phyloP scores from a whole-genome alignment of 2,113 vertebrate species.

The Sinocyclocheilus anshuiensis region DNA sequence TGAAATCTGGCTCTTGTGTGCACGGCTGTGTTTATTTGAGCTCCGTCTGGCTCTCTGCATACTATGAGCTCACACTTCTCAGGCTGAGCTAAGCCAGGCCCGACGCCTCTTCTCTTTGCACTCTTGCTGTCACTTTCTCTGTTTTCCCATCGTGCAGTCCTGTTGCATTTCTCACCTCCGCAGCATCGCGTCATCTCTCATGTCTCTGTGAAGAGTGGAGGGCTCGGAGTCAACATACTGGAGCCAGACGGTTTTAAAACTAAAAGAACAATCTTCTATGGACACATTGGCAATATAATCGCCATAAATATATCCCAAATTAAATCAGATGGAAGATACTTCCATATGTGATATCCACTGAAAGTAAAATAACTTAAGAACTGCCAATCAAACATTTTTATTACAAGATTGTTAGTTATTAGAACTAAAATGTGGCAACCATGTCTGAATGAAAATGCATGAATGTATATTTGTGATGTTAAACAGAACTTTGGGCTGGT shows the following conservation, averaged over 20 bases:
- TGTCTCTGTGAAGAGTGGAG: conserved; percentile 26
- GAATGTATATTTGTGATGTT: too few relatives aligned
- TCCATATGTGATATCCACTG: too few relatives aligned
- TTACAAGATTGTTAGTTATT: too few relatives aligned
- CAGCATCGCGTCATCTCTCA: conserved; percentile 39
- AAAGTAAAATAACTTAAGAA: too few relatives aligned
- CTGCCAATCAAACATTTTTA: too few relatives aligned
- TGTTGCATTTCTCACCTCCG: conserved; percentile 43
- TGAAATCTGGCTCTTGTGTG: not conserved
- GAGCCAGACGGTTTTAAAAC: not conserved
- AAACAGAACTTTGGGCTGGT: too few relatives aligned
- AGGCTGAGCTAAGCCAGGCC: conserved; percentile 46
- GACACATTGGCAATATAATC: not conserved
- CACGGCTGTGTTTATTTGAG: conserved; percentile 53
- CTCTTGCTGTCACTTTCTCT: not conserved
- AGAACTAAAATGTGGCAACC: too few relatives aligned
- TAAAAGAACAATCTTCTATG: not conserved
- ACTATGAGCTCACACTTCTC: conserved; percentile 49
- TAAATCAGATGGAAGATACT: too few relatives aligned
- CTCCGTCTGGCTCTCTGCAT: conserved; percentile 44
- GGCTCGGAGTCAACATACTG: not conserved
- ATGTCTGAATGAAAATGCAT: too few relatives aligned
- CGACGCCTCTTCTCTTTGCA: not conserved
- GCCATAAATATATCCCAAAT: not conserved
- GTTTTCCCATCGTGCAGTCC: not conserved